A percentile compares a stretch with the other conserved stretches of the same genome.
phyloP scores from a whole-genome alignment of 2,113 vertebrate species.

The Oreotragus oreotragus region DNA sequence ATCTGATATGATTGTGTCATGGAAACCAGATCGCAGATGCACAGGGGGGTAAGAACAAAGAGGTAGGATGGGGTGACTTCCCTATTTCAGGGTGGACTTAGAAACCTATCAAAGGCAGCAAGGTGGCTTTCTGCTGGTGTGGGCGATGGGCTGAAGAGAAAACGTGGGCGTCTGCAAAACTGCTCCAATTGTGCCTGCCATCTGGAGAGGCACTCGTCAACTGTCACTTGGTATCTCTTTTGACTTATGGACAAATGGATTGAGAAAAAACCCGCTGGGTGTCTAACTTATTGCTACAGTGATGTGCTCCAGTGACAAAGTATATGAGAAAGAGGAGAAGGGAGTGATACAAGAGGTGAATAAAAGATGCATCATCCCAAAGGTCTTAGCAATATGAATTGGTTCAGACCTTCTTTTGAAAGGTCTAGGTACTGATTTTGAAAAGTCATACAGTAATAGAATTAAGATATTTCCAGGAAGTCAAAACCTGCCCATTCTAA shows the following conservation, averaged over 20 bases:
- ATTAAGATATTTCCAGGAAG: not conserved
- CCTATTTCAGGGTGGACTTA: too few species aligned
- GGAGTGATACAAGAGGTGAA: not conserved
- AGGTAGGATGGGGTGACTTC: fast-evolving
- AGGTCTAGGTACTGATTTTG: not conserved
- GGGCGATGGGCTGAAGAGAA: too few species aligned
- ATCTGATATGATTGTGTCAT: not conserved
- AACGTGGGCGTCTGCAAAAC: not conserved
- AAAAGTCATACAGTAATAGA: not conserved
- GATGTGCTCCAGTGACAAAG: not conserved
- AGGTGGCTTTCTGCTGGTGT: not conserved
- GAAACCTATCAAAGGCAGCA: too few species aligned
- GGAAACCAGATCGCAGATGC: not conserved
- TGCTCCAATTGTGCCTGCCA: not conserved
- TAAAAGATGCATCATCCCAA: not conserved
- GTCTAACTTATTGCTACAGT: not conserved
- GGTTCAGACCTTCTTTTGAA: not conserved
- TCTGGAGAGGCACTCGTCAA: too few species aligned
- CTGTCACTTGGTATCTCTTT: not conserved
- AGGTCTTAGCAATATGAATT: not conserved
- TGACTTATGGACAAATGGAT: not conserved
- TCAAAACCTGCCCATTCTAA: not conserved
- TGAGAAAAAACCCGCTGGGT: not conserved
- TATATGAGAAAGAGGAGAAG: not conserved
- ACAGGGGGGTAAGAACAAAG: not conserved